Base-by-base conservation (phyloP, 2,113 vertebrate species). In the Chelonoidis abingdonii region DNA sequence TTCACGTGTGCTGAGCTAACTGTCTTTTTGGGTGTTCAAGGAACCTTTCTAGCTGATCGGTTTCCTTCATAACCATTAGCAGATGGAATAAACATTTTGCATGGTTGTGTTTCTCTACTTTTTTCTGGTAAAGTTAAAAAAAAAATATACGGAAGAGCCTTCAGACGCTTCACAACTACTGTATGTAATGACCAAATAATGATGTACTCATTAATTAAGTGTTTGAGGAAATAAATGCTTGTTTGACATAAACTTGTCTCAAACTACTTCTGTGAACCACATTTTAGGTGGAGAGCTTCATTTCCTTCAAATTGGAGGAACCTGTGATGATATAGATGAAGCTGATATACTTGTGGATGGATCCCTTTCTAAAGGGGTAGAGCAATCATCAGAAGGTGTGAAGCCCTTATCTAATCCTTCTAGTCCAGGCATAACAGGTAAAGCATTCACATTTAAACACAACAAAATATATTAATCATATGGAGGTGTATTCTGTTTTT, bases 301-400 rank as follows among this genome's bases (percentile, higher is more conserved):
- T 99, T 99, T 99, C 98, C 99, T 99, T 99, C 99, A 99, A 98
- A 99, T 99, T 99, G 99, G 99, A 99, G 99, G 99, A 89, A 99
- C 99, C 80, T 99, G 99, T 50, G 99, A 99, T 93, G 99, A 99
- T 98, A 98, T 99, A 88, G 99, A 99, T 98, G 99, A 99, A 94
- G 98, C 99, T 92, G 99, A 99, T 98, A 99, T 99, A 98, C 99
- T 99, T 98, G 99, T 99, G 92, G 99, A 99, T 96, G 99, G 99
- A 97, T 99, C 99, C 94, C 98, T 99, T 98, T 98, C 98, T 98
- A 99, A 99, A 98, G 99, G 98, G 94, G 97, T 98, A 79, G 99
- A 99, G 91, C 98, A 99, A 96, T 98, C 99, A 95, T 98, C 98
- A 76, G 99, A 99, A 98, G 99, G 99, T 96, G 98, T 98, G 52